Evolutionary conservation across 2,888 invertebrate species (phyloP), one percentile per base, ranked within the genome.

Genomic region (Drosophila multiciliata): DNA sequence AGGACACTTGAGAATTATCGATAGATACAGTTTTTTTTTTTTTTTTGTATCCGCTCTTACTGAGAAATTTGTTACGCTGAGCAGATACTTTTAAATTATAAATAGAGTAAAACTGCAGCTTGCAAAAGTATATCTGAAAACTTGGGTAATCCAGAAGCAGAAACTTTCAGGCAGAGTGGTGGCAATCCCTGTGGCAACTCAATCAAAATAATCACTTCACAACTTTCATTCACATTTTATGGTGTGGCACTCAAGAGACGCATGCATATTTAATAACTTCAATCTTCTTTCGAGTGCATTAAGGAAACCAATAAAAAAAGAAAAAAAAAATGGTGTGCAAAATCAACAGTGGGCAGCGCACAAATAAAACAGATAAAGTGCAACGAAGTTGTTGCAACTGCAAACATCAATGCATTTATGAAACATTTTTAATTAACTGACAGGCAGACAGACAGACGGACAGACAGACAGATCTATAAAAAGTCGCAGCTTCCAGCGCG

Each of bases 341-440:
- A 67, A 71, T 67, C 60, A 36, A 49, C 61, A 62, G 52, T 48
- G 50, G 15, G 33, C 38, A 23, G 29, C 48, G 48, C 49, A 26
- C 45, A 45, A 50, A 40, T 32, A 73, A 49, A 48, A 38, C 35
- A 61, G 57, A 32, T 69, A 48, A 42, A 65, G 50, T 60, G 72
- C 66, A 63, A 64, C 73, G 23, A 23, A 75, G 49, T 82, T 60
- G 55, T 35, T 72, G 69, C 74, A 52, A 65, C 45, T 61, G 66
- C 60, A 71, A 55, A 55, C 50, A 48, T 66, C 52, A 78, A 82
- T 73, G 67, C 38, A 77, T 89, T 80, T 83, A 90, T 89, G 66
- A 81, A 85, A 87, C 75, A 70, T 80, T 77, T 50, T 78, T 75
- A 90, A 88, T 85, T 85, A 80, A 86, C 74, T 78, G 88, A 82